Conservation (phyloP, 2,113 vertebrate genomes). For the Bettongia penicillata region DNA sequence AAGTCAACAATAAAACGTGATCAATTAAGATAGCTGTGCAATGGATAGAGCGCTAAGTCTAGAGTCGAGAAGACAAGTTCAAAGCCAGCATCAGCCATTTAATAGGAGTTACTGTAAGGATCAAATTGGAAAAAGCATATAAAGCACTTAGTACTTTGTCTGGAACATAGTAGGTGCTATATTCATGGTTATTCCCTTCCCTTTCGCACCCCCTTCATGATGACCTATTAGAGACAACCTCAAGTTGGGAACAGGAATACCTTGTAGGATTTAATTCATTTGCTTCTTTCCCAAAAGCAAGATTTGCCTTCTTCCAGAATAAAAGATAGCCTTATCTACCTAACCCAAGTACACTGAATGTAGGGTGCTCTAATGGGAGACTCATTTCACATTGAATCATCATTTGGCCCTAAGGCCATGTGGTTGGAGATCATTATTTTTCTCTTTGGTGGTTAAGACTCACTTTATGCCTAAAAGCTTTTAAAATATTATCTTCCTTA, state of each 20-base stretch:
- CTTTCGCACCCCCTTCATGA: too few relatives aligned
- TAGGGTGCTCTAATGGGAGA: conserved; percentile 58
- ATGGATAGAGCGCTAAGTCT: not conserved
- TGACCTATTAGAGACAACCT: not conserved
- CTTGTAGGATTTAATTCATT: not conserved
- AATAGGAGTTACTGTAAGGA: not conserved
- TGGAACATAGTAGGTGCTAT: not conserved
- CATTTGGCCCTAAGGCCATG: conserved; percentile 65
- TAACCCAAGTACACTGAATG: conserved; percentile 46
- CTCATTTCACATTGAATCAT: conserved; percentile 75
- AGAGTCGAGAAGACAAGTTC: not conserved
- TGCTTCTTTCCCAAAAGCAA: not conserved
- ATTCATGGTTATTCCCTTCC: not conserved
- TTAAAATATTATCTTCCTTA: conserved; percentile 76
- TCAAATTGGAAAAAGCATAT: not conserved
- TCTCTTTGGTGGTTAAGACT: conserved; percentile 74
- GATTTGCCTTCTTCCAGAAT: conserved; percentile 5
- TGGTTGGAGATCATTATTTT: conserved; percentile 72
- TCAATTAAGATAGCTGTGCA: not conserved
- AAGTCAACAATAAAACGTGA: not conserved
- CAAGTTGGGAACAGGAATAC: not conserved
- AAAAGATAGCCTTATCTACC: conserved; percentile 67
- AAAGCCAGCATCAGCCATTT: not conserved
- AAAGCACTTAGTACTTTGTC: not conserved
- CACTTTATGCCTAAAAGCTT: conserved; percentile 75